These are phyloP conservation scores for Ochropleura plecta DNA, from an alignment of 2,888 invertebrate species.

Conservation along the genomic window DNA sequence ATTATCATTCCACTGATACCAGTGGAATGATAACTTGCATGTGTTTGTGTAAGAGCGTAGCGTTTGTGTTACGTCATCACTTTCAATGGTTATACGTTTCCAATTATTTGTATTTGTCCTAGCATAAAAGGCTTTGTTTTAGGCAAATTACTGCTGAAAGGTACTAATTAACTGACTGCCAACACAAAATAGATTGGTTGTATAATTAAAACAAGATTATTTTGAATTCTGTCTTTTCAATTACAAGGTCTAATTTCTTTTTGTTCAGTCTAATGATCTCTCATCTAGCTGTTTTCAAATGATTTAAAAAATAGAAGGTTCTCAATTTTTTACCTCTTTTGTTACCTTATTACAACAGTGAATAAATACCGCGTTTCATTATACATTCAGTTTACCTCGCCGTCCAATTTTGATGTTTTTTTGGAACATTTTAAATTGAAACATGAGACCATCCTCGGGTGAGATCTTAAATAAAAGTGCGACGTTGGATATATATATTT, in stretches of 20 bases:
- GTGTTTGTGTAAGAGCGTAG: background rate
- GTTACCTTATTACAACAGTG: background rate
- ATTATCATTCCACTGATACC: no score
- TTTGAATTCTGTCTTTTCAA: background rate
- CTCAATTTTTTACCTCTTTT: background rate
- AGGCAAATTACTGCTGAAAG: background rate
- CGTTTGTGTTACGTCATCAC: background rate
- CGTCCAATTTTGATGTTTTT: background rate
- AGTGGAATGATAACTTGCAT: no score
- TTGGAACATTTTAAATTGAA: background rate
- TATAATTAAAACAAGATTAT: background rate
- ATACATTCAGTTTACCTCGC: background rate
- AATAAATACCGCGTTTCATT: background rate
- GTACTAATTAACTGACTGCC: background rate
- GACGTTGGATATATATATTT: no score
- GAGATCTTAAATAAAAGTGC: no score
- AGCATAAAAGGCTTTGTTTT: background rate
- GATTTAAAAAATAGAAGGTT: background rate
- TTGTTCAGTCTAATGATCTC: background rate
- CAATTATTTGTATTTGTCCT: background rate
- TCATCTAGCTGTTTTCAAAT: background rate
- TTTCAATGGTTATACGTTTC: background rate
- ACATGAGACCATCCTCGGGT: background rate
- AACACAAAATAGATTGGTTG: background rate
- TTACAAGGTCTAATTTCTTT: background rate